These are phyloP conservation scores for Nemotelus pantherinus DNA, from an alignment of 2,888 invertebrate genomes.

Conservation along the genomic window DNA sequence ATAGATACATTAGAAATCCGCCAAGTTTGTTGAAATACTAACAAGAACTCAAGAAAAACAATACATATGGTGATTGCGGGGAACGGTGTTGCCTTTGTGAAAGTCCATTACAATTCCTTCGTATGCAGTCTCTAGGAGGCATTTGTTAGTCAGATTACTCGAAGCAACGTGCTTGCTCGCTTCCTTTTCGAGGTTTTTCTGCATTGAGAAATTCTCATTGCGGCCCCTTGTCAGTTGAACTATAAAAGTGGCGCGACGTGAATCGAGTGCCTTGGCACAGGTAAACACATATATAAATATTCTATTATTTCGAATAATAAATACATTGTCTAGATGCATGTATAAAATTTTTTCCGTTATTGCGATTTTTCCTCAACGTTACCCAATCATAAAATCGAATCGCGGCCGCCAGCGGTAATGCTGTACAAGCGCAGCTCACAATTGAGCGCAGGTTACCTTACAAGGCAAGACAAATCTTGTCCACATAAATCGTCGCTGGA, in stretches of 20 bases:
- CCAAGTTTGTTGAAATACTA: constrained; percentile 31
- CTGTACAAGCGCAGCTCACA: background rate
- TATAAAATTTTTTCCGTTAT: constrained; percentile 31
- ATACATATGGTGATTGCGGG: background rate
- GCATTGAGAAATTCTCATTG: constrained; percentile 4
- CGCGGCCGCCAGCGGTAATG: background rate
- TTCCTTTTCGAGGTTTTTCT: constrained; percentile 34
- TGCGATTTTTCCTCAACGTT: constrained; percentile 8
- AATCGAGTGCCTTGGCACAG: background rate
- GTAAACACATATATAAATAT: constrained; percentile 4
- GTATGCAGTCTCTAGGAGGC: constrained; percentile 13
- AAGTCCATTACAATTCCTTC: constrained; percentile 32
- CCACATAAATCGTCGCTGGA: constrained; percentile 34
- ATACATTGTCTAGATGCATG: constrained; percentile 24
- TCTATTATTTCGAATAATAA: constrained; percentile 24
- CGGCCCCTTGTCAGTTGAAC: background rate
- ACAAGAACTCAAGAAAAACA: constrained; percentile 32
- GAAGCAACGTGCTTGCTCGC: constrained; percentile 13
- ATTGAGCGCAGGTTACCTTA: constrained; percentile 6
- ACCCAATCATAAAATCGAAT: constrained; percentile 21
- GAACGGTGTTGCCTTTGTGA: constrained; percentile 6
- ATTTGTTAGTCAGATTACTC: constrained; percentile 35
- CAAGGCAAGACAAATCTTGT: constrained; percentile 16
- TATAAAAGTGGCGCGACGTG: background rate
- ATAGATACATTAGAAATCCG: constrained; percentile 43